Evolutionary conservation across 1,140 invertebrate species (phyloP).

Genomic region (Liolophura sinensis): DNA sequence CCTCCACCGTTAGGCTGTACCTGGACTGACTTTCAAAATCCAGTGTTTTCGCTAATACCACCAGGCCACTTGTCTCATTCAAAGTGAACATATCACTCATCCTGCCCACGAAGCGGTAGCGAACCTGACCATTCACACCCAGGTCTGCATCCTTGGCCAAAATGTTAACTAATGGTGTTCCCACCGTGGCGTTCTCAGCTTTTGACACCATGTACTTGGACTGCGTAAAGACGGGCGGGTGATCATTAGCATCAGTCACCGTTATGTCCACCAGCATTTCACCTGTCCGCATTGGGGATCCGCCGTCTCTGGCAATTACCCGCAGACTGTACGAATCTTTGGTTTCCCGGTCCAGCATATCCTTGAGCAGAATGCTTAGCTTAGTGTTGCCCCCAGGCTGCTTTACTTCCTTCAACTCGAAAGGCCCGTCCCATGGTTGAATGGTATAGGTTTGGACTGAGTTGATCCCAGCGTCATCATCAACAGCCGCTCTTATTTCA

Average conservation of each 20-base stretch:
- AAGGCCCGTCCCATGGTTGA: constrained; percentile 68
- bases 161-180: constrained; percentile 31
- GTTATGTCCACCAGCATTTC: constrained; percentile 38
- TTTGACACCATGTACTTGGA: constrained; percentile 58
- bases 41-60: constrained; percentile 14
- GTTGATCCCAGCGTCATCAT: constrained; percentile 80
- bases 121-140: constrained; percentile 43
- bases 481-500: constrained; percentile 80
- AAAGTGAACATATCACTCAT: constrained; percentile 17
- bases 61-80: constrained; percentile 16
- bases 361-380: constrained; percentile 33
- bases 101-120: constrained; percentile 67
- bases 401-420: constrained; percentile 15
- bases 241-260: not conserved
- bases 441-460: constrained; percentile 70
- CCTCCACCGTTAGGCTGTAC: constrained; percentile 37
- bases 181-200: constrained; percentile 67
- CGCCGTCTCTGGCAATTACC: constrained; percentile 41
- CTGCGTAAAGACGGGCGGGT: constrained; percentile 6
- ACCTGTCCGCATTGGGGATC: constrained; percentile 33
- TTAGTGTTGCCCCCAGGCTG: constrained; percentile 16
- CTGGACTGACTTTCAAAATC: constrained; percentile 25
- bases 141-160: constrained; percentile 45
- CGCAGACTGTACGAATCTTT: constrained; percentile 33
- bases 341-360: constrained; percentile 37